Conservation (phyloP, 2,888 invertebrate genomes). For the Palloptera scutellata region DNA sequence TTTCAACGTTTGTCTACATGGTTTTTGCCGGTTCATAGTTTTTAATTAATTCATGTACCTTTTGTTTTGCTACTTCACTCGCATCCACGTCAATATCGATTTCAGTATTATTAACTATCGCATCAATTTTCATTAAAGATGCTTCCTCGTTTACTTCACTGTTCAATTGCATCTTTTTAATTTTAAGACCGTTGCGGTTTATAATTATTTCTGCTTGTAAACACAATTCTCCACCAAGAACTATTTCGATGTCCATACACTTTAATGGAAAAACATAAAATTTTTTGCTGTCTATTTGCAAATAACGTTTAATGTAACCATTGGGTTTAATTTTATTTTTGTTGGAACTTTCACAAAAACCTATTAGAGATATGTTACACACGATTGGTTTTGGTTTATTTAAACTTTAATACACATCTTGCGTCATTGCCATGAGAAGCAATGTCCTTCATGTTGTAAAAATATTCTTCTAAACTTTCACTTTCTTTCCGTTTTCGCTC, state of each 20-base stretch:
- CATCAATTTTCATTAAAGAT: too few species aligned
- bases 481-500: slow-evolving; percentile 8
- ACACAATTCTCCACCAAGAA: slow-evolving; percentile 29
- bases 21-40: too few species aligned
- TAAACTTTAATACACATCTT: slow-evolving; percentile 9
- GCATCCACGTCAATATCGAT: slow-evolving; percentile 10
- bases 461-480: slow-evolving; percentile 7
- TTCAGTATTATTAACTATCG: slow-evolving; percentile 10
- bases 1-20: too few species aligned
- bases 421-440: background rate
- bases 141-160: too few species aligned
- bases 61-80: slow-evolving; percentile 7
- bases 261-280: slow-evolving; percentile 5
- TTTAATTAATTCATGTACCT: slow-evolving; percentile 5
- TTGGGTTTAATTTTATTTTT: too few species aligned
- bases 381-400: background rate
- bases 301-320: too few species aligned
- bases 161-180: too few species aligned
- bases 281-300: slow-evolving; percentile 8
- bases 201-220: slow-evolving; percentile 23
- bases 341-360: too few species aligned
- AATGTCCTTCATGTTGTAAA: slow-evolving; percentile 10
- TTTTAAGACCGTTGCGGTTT: slow-evolving; percentile 19
- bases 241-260: slow-evolving; percentile 26
- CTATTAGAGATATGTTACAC: too few species aligned